Evolutionary conservation across 2,113 vertebrate genomes (phyloP).

Genomic region (Saimiri boliviensis): DNA sequence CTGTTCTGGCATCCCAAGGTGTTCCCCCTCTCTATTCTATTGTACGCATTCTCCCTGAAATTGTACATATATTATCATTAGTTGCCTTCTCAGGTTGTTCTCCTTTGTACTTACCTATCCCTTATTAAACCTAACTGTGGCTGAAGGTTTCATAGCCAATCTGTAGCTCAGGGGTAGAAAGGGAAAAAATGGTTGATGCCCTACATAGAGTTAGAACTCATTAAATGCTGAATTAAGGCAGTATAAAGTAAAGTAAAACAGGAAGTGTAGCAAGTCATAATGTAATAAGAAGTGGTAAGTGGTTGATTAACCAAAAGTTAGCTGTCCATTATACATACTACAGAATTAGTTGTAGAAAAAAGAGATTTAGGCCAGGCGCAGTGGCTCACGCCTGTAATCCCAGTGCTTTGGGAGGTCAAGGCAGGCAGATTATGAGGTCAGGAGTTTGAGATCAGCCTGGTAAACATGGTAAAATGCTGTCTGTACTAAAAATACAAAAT

Average conservation of each 20-base stretch:
- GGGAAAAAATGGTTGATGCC: neutral
- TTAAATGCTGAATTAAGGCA: neutral
- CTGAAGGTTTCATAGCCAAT: neutral
- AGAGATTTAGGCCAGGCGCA: no score
- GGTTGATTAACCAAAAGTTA: neutral
- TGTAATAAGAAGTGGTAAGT: neutral
- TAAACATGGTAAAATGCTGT: no score
- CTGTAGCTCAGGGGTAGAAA: neutral
- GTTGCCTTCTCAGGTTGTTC: neutral
- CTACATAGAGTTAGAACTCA: neutral
- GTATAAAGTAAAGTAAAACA: neutral
- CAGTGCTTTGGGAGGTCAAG: no score
- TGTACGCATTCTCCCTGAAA: neutral
- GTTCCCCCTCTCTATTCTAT: rapidly evolving
- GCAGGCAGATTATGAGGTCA: no score
- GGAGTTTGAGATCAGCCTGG: no score
- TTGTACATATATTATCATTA: neutral
- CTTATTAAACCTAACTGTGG: neutral
- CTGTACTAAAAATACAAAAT: no score
- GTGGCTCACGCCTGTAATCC: no score
- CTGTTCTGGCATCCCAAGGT: neutral
- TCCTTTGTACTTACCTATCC: neutral
- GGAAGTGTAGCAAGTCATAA: neutral
- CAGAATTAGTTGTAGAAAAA: neutral
- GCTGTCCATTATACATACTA: neutral